Conservation (phyloP, 2,113 vertebrate genomes). For the Archocentrus centrarchus region DNA sequence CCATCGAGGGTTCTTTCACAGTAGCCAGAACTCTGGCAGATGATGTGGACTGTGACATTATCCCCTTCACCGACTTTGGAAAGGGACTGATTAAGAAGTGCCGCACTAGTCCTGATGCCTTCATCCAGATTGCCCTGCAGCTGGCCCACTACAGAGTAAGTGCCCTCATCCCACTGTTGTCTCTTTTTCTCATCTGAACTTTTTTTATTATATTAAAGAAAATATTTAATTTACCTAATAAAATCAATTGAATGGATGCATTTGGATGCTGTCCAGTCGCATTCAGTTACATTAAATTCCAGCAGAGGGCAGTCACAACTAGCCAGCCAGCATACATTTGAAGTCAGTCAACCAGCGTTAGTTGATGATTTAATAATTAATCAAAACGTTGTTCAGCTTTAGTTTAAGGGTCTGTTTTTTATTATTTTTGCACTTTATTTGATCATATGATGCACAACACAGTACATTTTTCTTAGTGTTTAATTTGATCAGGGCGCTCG, state of each 20-base stretch:
- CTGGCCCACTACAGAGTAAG: slow-evolving; percentile 93
- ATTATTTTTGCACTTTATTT: not conserved
- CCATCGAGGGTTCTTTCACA: slow-evolving; percentile 86
- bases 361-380: not conserved
- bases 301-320: slow-evolving; percentile 64
- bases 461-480: not conserved
- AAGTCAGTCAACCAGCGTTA: not conserved
- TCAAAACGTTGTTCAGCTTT: not conserved
- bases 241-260: not conserved
- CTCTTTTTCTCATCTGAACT: not conserved
- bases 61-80: slow-evolving; percentile 89
- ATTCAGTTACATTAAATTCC: slow-evolving; percentile 1
- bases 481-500: no score
- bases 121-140: slow-evolving; percentile 94
- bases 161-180: not conserved
- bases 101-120: slow-evolving; percentile 92
- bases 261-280: not conserved
- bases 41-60: slow-evolving; percentile 90
- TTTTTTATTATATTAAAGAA: not conserved
- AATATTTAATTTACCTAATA: not conserved
- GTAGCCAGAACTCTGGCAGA: slow-evolving; percentile 85
- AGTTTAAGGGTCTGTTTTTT: not conserved
- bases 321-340: not conserved
- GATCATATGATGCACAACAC: not conserved
- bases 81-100: slow-evolving; percentile 95